These are phyloP conservation scores for Eugnorisma glareosa DNA, from an alignment of 2,888 invertebrate species.

Conservation along the genomic window DNA sequence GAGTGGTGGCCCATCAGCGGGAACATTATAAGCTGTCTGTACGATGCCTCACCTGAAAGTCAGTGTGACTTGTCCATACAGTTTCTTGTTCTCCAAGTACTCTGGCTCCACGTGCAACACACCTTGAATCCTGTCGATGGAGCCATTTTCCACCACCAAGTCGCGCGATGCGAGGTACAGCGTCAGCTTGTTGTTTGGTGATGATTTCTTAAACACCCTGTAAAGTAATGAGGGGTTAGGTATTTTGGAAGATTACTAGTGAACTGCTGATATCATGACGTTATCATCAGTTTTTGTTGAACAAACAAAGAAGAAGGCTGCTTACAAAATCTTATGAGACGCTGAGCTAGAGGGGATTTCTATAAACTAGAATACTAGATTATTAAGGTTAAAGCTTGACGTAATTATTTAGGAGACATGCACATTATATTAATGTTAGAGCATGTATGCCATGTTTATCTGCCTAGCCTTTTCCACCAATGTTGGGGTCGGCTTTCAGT, in stretches of 20 bases:
- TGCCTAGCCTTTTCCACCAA: no score
- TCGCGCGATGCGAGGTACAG: constrained; percentile 96
- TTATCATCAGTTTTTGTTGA: background rate
- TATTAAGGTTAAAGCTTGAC: background rate
- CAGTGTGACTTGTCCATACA: constrained; percentile 96
- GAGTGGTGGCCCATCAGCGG: background rate
- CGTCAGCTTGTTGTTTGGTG: constrained; percentile 96
- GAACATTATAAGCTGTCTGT: background rate
- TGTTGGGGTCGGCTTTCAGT: no score
- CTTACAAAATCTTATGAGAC: background rate
- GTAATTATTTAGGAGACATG: background rate
- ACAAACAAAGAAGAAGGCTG: background rate
- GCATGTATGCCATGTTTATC: no score
- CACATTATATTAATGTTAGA: no score
- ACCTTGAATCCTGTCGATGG: constrained; percentile 95
- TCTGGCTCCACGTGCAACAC: constrained; percentile 98
- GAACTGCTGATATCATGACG: background rate
- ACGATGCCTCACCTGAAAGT: constrained; percentile 94
- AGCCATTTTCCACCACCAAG: constrained; percentile 93
- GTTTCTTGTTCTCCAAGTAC: constrained; percentile 93
- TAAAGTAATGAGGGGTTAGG: constrained; percentile 11
- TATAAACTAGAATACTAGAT: background rate
- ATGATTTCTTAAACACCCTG: constrained; percentile 96
- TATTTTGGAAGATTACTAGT: background rate
- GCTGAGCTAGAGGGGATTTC: background rate